A percentile compares a stretch with the other conserved stretches of the same genome.
These are phyloP conservation scores for Acleris laterana DNA, from an alignment of 2,888 invertebrate genomes.

Conservation along the genomic window DNA sequence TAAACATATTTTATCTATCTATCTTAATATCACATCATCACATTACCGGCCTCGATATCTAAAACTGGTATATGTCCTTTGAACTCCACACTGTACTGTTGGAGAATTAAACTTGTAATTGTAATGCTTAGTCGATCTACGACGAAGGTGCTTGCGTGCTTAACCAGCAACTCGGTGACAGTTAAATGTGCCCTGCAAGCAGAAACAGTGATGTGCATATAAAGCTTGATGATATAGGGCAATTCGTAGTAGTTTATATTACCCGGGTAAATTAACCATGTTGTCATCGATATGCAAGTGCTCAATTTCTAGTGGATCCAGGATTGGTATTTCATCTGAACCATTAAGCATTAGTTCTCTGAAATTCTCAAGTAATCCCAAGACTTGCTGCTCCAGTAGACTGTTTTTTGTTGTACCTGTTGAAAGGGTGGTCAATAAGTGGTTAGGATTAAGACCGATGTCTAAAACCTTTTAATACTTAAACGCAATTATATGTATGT, in stretches of 20 bases:
- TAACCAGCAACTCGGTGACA: slow-evolving; percentile 40
- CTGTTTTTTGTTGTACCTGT: slow-evolving; percentile 40
- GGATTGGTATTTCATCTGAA: slow-evolving; percentile 54
- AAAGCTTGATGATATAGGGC: too few species aligned
- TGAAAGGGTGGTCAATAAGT: neutral
- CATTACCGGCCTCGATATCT: slow-evolving; percentile 48
- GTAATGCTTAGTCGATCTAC: slow-evolving; percentile 50
- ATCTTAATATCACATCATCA: too few species aligned
- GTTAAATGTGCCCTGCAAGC: slow-evolving; percentile 47
- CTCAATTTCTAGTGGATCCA: slow-evolving; percentile 60
- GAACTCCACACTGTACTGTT: slow-evolving; percentile 47
- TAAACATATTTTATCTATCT: too few species aligned
- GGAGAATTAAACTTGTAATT: slow-evolving; percentile 38
- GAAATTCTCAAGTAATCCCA: slow-evolving; percentile 47
- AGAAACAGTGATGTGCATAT: neutral
- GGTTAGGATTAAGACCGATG: too few species aligned
- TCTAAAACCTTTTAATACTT: too few species aligned
- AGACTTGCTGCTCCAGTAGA: slow-evolving; percentile 48
- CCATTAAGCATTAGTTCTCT: slow-evolving; percentile 55
- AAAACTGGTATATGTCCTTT: slow-evolving; percentile 53
- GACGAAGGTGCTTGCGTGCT: slow-evolving; percentile 55
- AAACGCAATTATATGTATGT: too few species aligned
- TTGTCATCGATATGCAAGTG: slow-evolving; percentile 52
- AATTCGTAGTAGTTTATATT: slow-evolving; percentile 4
- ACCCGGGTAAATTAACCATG: slow-evolving; percentile 57